These are phyloP conservation scores for Caenorhabditis angaria DNA, from an alignment of 2,888 invertebrate species.

Conservation along the genomic window DNA sequence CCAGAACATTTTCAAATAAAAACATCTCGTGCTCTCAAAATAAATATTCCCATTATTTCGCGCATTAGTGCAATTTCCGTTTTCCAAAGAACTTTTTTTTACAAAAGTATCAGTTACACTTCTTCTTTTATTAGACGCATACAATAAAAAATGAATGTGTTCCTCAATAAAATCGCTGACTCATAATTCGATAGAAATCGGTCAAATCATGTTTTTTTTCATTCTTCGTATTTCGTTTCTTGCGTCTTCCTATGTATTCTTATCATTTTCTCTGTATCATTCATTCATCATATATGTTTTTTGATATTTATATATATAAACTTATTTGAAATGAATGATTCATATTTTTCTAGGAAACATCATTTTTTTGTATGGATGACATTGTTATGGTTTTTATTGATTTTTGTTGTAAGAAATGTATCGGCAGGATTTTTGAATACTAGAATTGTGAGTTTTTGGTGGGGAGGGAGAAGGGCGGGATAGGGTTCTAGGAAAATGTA, in stretches of 20 bases:
- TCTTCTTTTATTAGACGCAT: too few species aligned
- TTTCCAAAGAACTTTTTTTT: not conserved
- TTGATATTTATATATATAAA: too few species aligned
- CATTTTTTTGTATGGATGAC: not conserved
- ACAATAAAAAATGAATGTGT: not conserved
- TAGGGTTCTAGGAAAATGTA: too few species aligned
- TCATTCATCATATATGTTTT: not conserved
- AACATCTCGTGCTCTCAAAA: not conserved
- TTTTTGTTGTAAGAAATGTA: not conserved
- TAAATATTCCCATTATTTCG: not conserved
- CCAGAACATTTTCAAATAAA: not conserved
- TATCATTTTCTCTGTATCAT: not conserved
- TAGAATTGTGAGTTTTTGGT: slow-evolving; percentile 22
- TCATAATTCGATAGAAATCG: not conserved
- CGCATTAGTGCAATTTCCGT: not conserved
- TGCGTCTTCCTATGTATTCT: not conserved
- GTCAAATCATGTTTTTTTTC: slow-evolving; percentile 1
- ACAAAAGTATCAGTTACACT: not conserved
- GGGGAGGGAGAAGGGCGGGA: too few species aligned
- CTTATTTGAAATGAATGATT: not conserved
- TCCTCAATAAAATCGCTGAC: slow-evolving; percentile 1
- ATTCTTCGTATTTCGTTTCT: not conserved
- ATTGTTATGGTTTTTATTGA: not conserved
- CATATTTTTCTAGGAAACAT: not conserved
- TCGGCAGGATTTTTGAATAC: slow-evolving; percentile 25